phyloP scores from a whole-genome alignment of 2,113 vertebrate species.

The Gymnocephalus cernua region DNA sequence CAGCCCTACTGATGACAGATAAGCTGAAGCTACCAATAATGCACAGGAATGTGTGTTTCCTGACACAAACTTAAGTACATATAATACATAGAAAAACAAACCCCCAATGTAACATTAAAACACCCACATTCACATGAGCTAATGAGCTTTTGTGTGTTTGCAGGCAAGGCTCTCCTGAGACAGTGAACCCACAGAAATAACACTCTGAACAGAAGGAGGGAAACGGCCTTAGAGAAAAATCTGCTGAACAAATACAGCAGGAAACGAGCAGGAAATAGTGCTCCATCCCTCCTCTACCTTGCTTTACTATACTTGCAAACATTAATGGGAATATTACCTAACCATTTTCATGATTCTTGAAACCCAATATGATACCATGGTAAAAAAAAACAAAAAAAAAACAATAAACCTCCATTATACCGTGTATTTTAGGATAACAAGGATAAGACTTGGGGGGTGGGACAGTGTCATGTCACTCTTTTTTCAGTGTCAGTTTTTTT shows the following conservation, averaged over 20 bases:
- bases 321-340: no score
- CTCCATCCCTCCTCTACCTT: slow-evolving; percentile 29
- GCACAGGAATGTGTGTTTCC: slow-evolving; percentile 15
- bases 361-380: no score
- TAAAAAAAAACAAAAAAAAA: no score
- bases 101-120: slow-evolving; percentile 50
- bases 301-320: slow-evolving; percentile 10
- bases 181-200: slow-evolving; percentile 66
- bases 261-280: slow-evolving; percentile 61
- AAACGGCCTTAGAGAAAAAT: slow-evolving; percentile 66
- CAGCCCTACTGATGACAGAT: no score
- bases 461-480: no score
- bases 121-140: slow-evolving; percentile 40
- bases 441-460: no score
- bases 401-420: no score
- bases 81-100: slow-evolving; percentile 55
- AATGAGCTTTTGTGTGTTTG: slow-evolving; percentile 78
- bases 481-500: no score
- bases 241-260: slow-evolving; percentile 69
- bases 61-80: slow-evolving; percentile 31
- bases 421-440: no score
- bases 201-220: slow-evolving; percentile 39
- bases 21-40: background rate
- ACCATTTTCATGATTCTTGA: no score
- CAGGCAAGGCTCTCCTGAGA: slow-evolving; percentile 67